Conservation (phyloP, 2,113 vertebrate species). For the Upupa epops region DNA sequence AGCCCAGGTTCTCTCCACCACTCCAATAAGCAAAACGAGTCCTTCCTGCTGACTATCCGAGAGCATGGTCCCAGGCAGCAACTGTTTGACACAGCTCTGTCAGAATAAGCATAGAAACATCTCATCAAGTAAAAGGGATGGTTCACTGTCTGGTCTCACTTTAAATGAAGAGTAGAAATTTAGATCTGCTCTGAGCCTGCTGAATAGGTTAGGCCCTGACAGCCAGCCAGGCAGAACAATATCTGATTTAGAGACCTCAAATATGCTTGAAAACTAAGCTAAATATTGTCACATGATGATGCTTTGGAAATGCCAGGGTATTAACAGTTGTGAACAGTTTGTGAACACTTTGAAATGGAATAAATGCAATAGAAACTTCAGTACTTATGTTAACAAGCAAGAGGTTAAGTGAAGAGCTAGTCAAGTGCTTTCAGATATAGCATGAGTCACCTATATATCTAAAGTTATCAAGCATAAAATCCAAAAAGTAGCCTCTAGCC, state of each 20-base stretch:
- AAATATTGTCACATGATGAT: background rate
- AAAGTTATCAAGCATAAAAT: background rate
- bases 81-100: background rate
- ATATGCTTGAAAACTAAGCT: slow-evolving; percentile 30
- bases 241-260: slow-evolving; percentile 38
- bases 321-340: slow-evolving; percentile 17
- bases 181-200: slow-evolving; percentile 17
- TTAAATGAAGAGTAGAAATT: slow-evolving; percentile 36
- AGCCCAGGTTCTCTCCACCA: background rate
- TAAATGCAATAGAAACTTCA: slow-evolving; percentile 11
- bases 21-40: background rate
- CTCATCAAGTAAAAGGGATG: slow-evolving; percentile 11
- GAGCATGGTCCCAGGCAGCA: background rate
- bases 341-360: background rate
- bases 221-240: background rate
- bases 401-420: background rate
- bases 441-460: background rate
- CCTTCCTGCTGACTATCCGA: background rate
- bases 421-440: background rate
- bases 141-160: background rate
- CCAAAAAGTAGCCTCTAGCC: background rate
- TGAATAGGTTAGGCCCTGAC: background rate
- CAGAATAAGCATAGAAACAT: background rate
- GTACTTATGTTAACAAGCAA: background rate
- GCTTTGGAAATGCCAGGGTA: slow-evolving; percentile 11